phyloP scores from a whole-genome alignment of 2,888 invertebrate genomes.

The Catocala fraxini region DNA sequence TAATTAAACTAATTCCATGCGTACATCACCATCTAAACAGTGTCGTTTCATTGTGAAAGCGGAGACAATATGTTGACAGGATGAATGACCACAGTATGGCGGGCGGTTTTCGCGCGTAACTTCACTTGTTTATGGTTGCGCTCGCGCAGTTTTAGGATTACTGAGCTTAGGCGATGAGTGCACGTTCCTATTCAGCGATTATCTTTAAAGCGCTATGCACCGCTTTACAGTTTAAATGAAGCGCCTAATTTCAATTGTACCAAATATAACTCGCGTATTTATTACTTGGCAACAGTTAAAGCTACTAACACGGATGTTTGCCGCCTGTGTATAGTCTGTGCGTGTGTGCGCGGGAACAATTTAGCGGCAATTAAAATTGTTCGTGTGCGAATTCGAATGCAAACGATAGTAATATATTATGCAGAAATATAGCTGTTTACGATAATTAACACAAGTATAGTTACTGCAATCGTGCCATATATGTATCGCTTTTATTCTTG shows the following conservation, averaged over 20 bases:
- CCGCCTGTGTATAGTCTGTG: conserved; percentile 39
- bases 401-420: conserved; percentile 55
- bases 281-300: conserved; percentile 82
- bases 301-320: conserved; percentile 53
- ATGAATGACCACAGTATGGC: conserved; percentile 84
- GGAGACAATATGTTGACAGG: conserved; percentile 86
- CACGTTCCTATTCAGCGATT: conserved; percentile 81
- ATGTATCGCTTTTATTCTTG: conserved; percentile 20
- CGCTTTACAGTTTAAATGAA: conserved; percentile 73
- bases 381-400: conserved; percentile 63
- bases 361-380: conserved; percentile 82
- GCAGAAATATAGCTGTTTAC: conserved; percentile 39
- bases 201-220: conserved; percentile 77
- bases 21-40: conserved; percentile 83
- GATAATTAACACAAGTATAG: conserved; percentile 29
- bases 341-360: conserved; percentile 70
- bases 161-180: conserved; percentile 82
- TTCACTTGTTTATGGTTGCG: conserved; percentile 81
- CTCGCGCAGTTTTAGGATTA: conserved; percentile 82
- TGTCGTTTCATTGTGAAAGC: conserved; percentile 80
- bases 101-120: conserved; percentile 81
- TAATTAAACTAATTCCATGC: conserved; percentile 81
- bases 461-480: conserved; percentile 29
- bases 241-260: conserved; percentile 86
- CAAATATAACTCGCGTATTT: conserved; percentile 84